These are phyloP conservation scores for Ailuropoda melanoleuca DNA, from an alignment of 2,113 vertebrate genomes.

Conservation along the genomic window DNA sequence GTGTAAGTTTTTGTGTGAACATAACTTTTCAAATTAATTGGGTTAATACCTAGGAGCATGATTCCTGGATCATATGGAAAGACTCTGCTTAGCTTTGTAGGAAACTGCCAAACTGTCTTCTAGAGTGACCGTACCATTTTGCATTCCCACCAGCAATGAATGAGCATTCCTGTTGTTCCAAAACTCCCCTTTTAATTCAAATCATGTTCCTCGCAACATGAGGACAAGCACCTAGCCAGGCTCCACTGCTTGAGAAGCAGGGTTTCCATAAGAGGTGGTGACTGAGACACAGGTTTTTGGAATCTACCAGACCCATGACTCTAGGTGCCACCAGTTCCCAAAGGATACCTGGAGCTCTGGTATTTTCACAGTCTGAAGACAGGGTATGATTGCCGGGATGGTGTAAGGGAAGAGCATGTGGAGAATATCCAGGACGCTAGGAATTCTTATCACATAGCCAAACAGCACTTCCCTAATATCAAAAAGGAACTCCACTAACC, in stretches of 20 bases:
- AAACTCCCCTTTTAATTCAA: slow-evolving; percentile 16
- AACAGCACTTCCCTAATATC: neutral
- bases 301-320: neutral
- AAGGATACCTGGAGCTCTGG: neutral
- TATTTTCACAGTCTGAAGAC: neutral
- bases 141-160: neutral
- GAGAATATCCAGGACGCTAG: neutral
- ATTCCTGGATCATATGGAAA: neutral
- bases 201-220: neutral
- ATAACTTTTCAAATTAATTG: slow-evolving; percentile 21
- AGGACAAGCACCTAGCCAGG: neutral
- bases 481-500: neutral
- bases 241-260: neutral
- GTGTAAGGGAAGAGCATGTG: neutral
- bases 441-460: neutral
- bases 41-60: neutral
- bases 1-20: neutral
- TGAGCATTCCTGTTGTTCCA: neutral
- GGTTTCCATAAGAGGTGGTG: neutral
- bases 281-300: neutral
- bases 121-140: neutral
- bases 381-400: neutral
- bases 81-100: neutral
- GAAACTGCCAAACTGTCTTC: slow-evolving; percentile 3
- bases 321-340: neutral